phyloP scores from a whole-genome alignment of 2,888 invertebrate genomes.

The Sesia bembeciformis region DNA sequence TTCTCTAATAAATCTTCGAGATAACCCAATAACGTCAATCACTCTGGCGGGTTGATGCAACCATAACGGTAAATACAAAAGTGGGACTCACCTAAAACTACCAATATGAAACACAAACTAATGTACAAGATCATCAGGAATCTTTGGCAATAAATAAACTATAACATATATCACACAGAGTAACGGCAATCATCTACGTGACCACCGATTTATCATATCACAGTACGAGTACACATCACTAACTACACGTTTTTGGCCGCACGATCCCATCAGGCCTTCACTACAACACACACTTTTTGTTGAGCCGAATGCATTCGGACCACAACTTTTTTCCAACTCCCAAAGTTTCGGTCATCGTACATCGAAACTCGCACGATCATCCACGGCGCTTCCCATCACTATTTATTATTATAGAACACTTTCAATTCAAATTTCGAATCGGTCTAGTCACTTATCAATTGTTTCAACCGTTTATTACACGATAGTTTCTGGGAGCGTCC shows the following conservation, averaged over 20 bases:
- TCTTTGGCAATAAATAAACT: slow-evolving; percentile 74
- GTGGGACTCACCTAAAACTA: slow-evolving; percentile 68
- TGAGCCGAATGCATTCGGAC: slow-evolving; percentile 56
- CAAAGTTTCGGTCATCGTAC: slow-evolving; percentile 65
- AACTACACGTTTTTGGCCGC: slow-evolving; percentile 61
- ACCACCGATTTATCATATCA: slow-evolving; percentile 67
- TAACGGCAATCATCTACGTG: slow-evolving; percentile 67
- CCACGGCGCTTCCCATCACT: slow-evolving; percentile 52
- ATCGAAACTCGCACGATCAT: slow-evolving; percentile 24
- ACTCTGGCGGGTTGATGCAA: slow-evolving; percentile 9
- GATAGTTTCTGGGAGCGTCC: slow-evolving; percentile 48
- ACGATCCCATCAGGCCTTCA: slow-evolving; percentile 71
- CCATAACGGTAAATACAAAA: slow-evolving; percentile 18
- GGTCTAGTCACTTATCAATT: slow-evolving; percentile 47
- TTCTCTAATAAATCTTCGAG: slow-evolving; percentile 34
- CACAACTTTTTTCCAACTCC: slow-evolving; percentile 53
- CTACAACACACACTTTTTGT: slow-evolving; percentile 64
- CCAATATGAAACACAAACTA: slow-evolving; percentile 73
- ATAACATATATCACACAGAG: slow-evolving; percentile 61
- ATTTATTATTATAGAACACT: slow-evolving; percentile 14
- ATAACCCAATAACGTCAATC: slow-evolving; percentile 24
- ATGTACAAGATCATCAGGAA: slow-evolving; percentile 74
- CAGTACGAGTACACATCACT: slow-evolving; percentile 71
- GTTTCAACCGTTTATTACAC: slow-evolving; percentile 58
- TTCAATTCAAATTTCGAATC: slow-evolving; percentile 27